A percentile compares a stretch with the other conserved stretches of the same genome.
Conservation (phyloP, 2,888 invertebrate genomes). For the Euplagia quadripunctaria region DNA sequence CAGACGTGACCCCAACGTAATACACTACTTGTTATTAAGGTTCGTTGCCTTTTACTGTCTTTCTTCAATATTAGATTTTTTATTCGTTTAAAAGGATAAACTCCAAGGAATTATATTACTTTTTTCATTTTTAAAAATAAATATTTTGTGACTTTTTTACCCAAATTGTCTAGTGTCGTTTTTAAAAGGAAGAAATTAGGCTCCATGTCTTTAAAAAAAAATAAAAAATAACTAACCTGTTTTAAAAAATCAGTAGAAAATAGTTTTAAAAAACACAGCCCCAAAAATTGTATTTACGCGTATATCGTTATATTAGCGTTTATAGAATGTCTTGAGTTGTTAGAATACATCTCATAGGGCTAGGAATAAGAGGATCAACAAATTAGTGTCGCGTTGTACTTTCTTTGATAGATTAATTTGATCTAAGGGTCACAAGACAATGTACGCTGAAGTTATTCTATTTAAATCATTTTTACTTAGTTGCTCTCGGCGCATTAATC, state of each 20-base stretch:
- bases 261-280: too few relatives aligned
- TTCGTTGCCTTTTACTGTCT: conserved; percentile 53
- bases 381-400: not conserved
- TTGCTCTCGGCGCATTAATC: too few relatives aligned
- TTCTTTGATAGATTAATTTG: not conserved
- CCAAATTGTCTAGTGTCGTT: not conserved
- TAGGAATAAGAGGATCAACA: not conserved
- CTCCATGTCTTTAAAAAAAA: too few relatives aligned
- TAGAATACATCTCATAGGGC: not conserved
- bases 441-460: too few relatives aligned
- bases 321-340: not conserved
- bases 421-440: not conserved
- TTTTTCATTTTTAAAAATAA: not conserved
- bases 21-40: conserved; percentile 46
- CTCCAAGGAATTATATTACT: conserved; percentile 25
- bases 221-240: too few relatives aligned
- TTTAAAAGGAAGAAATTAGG: too few relatives aligned
- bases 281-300: too few relatives aligned
- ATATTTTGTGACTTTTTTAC: not conserved
- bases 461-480: too few relatives aligned
- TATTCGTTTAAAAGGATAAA: conserved; percentile 52
- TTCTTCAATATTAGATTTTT: conserved; percentile 57
- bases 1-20: conserved; percentile 46
- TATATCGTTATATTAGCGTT: not conserved
- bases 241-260: too few relatives aligned